Conservation (phyloP, 2,797 vertebrate genomes). For the Corythornis leucogaster region DNA sequence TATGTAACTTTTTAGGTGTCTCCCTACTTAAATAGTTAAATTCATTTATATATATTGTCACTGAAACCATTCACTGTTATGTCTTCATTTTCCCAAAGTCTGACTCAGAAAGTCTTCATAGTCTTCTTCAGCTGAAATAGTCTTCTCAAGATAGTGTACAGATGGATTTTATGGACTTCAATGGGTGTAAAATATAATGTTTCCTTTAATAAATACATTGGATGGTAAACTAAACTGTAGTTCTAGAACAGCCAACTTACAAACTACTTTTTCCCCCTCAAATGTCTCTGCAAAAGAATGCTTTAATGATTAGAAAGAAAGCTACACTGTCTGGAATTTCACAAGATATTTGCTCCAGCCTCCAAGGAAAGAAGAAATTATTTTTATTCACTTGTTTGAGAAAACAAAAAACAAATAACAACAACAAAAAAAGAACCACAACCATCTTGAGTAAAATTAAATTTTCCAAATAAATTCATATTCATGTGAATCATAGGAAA, state of each 20-base stretch:
- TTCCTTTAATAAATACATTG: not conserved
- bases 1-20: not conserved
- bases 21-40: not conserved
- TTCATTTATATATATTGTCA: not conserved
- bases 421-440: too few species aligned
- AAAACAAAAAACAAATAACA: not conserved
- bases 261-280: not conserved
- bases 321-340: not conserved
- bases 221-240: not conserved
- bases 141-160: not conserved
- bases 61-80: not conserved
- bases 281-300: not conserved
- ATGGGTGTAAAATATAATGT: not conserved
- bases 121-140: not conserved
- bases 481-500: not conserved
- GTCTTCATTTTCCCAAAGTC: not conserved
- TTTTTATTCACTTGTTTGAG: not conserved
- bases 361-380: not conserved
- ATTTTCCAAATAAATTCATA: not conserved
- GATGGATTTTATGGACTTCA: not conserved
- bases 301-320: not conserved
- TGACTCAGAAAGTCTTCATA: not conserved
- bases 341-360: not conserved
- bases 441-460: not conserved
- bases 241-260: not conserved